phyloP scores from a whole-genome alignment of 1,140 invertebrate genomes.

The Eciton burchellii region DNA sequence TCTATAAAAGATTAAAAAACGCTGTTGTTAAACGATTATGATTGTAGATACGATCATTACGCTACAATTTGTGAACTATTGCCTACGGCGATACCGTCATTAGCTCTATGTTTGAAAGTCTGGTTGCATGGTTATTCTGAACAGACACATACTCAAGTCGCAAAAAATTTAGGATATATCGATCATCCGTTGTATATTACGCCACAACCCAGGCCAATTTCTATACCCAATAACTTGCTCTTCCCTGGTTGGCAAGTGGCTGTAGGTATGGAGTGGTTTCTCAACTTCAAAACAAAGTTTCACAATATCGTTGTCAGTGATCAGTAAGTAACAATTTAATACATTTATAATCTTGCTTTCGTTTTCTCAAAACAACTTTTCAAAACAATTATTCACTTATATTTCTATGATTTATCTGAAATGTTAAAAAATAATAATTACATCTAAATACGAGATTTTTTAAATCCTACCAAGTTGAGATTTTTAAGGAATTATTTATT shows the following conservation, averaged over 20 bases:
- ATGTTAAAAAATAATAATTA: slow-evolving; percentile 1
- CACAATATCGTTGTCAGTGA: slow-evolving; percentile 87
- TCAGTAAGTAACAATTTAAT: slow-evolving; percentile 85
- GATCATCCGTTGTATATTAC: slow-evolving; percentile 83
- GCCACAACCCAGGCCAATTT: slow-evolving; percentile 83
- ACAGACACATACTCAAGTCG: slow-evolving; percentile 84
- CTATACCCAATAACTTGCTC: slow-evolving; percentile 85
- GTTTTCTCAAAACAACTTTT: not conserved
- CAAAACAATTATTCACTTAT: slow-evolving; percentile 5
- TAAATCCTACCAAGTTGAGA: not conserved
- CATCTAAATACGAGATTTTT: not conserved
- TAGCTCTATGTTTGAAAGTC: slow-evolving; percentile 87
- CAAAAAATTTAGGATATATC: slow-evolving; percentile 85
- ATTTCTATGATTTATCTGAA: not conserved
- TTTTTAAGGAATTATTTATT: slow-evolving; percentile 12
- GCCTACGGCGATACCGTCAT: slow-evolving; percentile 92
- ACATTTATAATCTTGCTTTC: not conserved
- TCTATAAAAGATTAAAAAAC: not conserved
- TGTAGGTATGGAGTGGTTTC: slow-evolving; percentile 87
- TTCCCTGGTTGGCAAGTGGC: slow-evolving; percentile 88
- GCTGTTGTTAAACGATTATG: not conserved
- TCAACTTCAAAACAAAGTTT: slow-evolving; percentile 86
- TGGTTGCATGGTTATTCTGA: slow-evolving; percentile 86
- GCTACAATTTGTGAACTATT: slow-evolving; percentile 96
- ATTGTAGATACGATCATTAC: slow-evolving; percentile 95